A percentile compares a stretch with the other conserved stretches of the same genome.
phyloP scores from a whole-genome alignment of 2,888 invertebrate genomes.

The Scaeva pyrastri region DNA sequence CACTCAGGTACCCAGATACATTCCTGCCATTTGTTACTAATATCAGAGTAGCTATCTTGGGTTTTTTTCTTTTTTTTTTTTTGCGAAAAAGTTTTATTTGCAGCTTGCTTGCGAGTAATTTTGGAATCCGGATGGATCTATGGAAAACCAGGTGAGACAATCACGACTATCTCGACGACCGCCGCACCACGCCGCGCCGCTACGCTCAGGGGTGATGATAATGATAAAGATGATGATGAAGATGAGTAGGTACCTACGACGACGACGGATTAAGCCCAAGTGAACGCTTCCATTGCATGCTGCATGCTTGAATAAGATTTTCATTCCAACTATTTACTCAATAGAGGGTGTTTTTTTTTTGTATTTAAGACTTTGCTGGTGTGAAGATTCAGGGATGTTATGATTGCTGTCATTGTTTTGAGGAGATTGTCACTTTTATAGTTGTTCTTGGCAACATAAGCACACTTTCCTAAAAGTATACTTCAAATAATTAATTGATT shows the following conservation, averaged over 20 bases:
- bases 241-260: constrained; percentile 32
- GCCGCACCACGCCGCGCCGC: background rate
- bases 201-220: constrained; percentile 5
- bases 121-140: constrained; percentile 64
- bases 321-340: constrained; percentile 41
- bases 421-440: too few species aligned
- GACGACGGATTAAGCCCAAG: constrained; percentile 62
- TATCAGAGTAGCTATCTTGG: background rate
- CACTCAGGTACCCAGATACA: constrained; percentile 42
- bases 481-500: too few species aligned
- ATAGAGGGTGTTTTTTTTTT: constrained; percentile 21
- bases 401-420: too few species aligned
- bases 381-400: too few species aligned
- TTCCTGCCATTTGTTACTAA: constrained; percentile 6
- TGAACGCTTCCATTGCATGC: constrained; percentile 68
- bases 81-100: too few species aligned
- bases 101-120: constrained; percentile 39
- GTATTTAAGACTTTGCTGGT: too few species aligned
- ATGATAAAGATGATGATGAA: constrained; percentile 33
- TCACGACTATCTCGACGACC: constrained; percentile 55
- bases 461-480: too few species aligned
- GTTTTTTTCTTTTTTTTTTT: background rate
- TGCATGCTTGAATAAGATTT: constrained; percentile 65
- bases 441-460: too few species aligned
- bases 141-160: constrained; percentile 68